Evolutionary conservation across 2,113 vertebrate genomes (phyloP), one percentile per base, ranked within the genome.

Genomic region (Hemicordylus capensis): DNA sequence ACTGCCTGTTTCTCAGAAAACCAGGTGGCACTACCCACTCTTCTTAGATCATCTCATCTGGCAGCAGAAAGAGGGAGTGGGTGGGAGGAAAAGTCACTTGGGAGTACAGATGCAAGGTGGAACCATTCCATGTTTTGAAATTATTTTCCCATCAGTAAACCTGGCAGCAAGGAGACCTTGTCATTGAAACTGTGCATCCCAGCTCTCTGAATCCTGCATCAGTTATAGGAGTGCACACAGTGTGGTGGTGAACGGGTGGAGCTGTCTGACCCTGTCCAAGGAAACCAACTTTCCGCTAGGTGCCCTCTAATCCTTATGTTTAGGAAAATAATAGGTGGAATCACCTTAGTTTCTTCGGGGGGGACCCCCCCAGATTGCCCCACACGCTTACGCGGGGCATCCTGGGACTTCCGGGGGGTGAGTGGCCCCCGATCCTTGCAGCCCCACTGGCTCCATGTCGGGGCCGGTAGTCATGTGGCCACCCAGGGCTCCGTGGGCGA

Each of bases 21-120:
- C 88, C 92, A 94, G 93, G 93, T 93, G 93, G 93, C 84, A 81
- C 91, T 93, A 90, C 93, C 94, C 94, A 93, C 92, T 94, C 90
- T 85, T 90, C 87, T 89, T 89, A 87, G 88, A 81, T 89, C 82
- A 42, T 89, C 87, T 76, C 59, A 39, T 64, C 61, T 66, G n/a
- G 34, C 61, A 66, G 44, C 84, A 93, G 88, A 94, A 87, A 87
- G 83, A 86, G 20, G 28, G 10, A 7, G 69, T 88, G 92, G 90
- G 92, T 81, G 91, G 82, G 90, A 84, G 89, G 91, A 73, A 92
- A 88, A 90, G 85, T 87, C 85, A 88, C 56, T 88, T 78, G 61
- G 86, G 86, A 90, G 28, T 83, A 51, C 74, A 81, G 83, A 91
- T 74, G 59, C 73, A 93, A 64, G 83, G 1, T 94, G 94, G 94